Percentiles rank a stretch among this genome's conserved stretches.
Evolutionary conservation across 1,140 invertebrate genomes (phyloP).

Genomic region (Pectinophora gossypiella): DNA sequence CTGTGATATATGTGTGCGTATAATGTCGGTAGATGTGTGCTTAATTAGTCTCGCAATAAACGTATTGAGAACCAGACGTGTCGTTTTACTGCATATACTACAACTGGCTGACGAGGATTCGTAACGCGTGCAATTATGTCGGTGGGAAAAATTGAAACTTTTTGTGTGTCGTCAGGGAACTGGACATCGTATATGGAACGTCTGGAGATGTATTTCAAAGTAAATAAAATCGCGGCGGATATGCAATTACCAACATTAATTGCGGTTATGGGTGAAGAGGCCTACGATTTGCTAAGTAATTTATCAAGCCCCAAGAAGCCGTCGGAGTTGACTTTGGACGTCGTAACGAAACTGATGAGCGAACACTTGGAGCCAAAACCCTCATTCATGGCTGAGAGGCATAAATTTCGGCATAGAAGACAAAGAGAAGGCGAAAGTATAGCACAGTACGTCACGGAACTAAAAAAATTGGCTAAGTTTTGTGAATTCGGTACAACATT

Average conservation of each 20-base stretch:
- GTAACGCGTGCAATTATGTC: too few species aligned
- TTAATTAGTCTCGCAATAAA: too few species aligned
- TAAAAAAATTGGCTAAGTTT: conserved; percentile 13
- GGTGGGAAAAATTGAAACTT: too few species aligned
- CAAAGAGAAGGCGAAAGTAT: conserved; percentile 6
- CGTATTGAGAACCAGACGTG: too few species aligned
- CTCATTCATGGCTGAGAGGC: conserved; percentile 12
- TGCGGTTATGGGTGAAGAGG: not conserved
- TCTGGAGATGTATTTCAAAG: conserved; percentile 1
- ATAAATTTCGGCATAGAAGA: conserved; percentile 13
- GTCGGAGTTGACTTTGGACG: not conserved
- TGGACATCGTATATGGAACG: not conserved
- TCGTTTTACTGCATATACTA: too few species aligned
- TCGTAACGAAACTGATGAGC: not conserved
- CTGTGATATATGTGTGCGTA: too few species aligned
- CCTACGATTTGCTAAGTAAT: not conserved
- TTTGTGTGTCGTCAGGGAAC: too few species aligned
- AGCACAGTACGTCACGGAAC: conserved; percentile 9
- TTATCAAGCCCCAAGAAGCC: conserved; percentile 9
- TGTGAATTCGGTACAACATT: conserved; percentile 12
- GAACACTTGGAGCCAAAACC: conserved; percentile 14
- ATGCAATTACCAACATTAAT: not conserved
- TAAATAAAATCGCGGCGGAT: not conserved
- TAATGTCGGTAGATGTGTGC: too few species aligned
- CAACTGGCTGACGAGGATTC: too few species aligned